Percentiles rank a stretch among this genome's conserved stretches.
These are phyloP conservation scores for Choristoneura fumiferana DNA, from an alignment of 1,140 invertebrate genomes.

Conservation along the genomic window DNA sequence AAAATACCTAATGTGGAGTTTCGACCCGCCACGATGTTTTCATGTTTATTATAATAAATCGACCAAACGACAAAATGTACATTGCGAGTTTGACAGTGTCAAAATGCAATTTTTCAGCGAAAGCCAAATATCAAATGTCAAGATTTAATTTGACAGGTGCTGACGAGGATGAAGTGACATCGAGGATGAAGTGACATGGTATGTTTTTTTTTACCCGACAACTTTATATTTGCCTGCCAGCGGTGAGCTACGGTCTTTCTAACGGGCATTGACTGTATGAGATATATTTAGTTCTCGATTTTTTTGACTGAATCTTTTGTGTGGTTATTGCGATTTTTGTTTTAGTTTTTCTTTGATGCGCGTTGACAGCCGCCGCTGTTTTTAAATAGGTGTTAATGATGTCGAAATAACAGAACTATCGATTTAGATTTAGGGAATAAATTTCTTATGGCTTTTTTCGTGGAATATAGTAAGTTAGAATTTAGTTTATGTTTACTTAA, in stretches of 20 bases:
- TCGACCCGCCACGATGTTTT: too few species aligned
- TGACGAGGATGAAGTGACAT: not conserved
- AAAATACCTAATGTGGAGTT: too few species aligned
- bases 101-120: not conserved
- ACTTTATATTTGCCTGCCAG: not conserved
- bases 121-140: constrained; percentile 16
- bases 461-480: too few species aligned
- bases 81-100: too few species aligned
- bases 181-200: too few species aligned
- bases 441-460: too few species aligned
- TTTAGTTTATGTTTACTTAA: too few species aligned
- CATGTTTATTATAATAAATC: too few species aligned
- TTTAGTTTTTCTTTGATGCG: not conserved
- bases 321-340: not conserved
- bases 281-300: not conserved
- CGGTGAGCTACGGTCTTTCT: not conserved
- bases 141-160: constrained; percentile 14
- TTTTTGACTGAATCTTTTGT: not conserved
- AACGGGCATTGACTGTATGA: not conserved
- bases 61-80: too few species aligned
- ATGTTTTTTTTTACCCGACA: not conserved
- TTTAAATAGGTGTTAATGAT: constrained; percentile 15
- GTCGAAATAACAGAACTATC: not conserved
- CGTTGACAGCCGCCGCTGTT: constrained; percentile 11
- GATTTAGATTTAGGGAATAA: too few species aligned